These are phyloP conservation scores for Leptatherina wallacei DNA, from an alignment of 2,797 vertebrate species.

Conservation along the genomic window DNA sequence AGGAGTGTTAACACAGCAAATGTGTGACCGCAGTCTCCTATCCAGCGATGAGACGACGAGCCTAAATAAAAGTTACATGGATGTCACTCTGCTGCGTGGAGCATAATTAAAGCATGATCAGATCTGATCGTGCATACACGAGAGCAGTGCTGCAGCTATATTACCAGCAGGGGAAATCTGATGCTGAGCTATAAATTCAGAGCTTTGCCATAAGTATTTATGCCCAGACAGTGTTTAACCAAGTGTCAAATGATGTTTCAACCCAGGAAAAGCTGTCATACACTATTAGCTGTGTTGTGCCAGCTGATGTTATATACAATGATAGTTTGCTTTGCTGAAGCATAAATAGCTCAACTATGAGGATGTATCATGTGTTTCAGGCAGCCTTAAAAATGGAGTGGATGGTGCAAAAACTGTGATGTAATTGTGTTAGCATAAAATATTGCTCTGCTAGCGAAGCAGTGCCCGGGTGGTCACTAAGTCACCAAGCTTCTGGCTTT, in stretches of 20 bases:
- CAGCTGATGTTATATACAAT: slow-evolving; percentile 19
- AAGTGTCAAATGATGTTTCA: slow-evolving; percentile 21
- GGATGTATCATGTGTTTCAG: not conserved
- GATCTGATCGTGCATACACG: slow-evolving; percentile 5
- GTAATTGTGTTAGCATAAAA: not conserved
- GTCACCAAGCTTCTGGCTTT: slow-evolving; percentile 16
- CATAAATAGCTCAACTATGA: slow-evolving; percentile 23
- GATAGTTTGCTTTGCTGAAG: slow-evolving; percentile 8
- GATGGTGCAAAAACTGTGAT: not conserved
- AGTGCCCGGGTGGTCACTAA: not conserved
- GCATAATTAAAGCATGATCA: slow-evolving; percentile 16
- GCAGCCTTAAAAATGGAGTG: not conserved
- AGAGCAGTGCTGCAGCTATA: slow-evolving; percentile 10
- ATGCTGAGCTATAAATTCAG: slow-evolving; percentile 17
- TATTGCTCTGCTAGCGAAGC: not conserved
- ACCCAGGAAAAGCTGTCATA: slow-evolving; percentile 24
- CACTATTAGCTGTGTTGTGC: not conserved
- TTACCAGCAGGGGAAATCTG: slow-evolving; percentile 3
- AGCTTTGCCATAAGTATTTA: slow-evolving; percentile 8
- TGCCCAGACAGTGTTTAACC: slow-evolving; percentile 6
- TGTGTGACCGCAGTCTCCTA: slow-evolving; percentile 7
- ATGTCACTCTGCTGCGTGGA: slow-evolving; percentile 17
- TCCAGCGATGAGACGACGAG: slow-evolving; percentile 4
- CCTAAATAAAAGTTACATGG: slow-evolving; percentile 20
- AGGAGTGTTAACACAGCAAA: slow-evolving; percentile 19